These are phyloP conservation scores for Brachyhypopomus occidentalis DNA, from an alignment of 2,113 vertebrate species.

Conservation along the genomic window DNA sequence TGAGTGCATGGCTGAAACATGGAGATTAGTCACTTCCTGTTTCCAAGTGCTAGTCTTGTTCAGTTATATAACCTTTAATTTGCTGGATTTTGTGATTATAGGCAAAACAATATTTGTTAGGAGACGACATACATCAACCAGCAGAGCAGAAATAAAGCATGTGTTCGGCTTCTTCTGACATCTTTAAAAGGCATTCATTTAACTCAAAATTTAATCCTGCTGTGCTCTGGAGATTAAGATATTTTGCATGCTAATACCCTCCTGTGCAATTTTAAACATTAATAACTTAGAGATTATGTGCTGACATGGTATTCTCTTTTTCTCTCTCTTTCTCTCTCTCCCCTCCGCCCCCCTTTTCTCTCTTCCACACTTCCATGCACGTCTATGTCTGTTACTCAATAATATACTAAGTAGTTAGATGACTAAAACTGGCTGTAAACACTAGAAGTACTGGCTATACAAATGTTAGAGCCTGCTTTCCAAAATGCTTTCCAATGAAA, in stretches of 20 bases:
- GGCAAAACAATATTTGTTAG: constrained; percentile 37
- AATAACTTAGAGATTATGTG: constrained; percentile 57
- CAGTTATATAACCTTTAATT: constrained; percentile 35
- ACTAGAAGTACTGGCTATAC: constrained; percentile 2
- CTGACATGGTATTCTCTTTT: constrained; percentile 58
- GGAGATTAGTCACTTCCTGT: background rate
- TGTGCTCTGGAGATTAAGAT: constrained; percentile 56
- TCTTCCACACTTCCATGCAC: background rate
- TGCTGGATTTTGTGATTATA: constrained; percentile 29
- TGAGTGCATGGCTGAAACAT: background rate
- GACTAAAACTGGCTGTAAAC: background rate
- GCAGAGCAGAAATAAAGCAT: constrained; percentile 50
- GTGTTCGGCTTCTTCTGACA: constrained; percentile 50
- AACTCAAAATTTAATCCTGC: constrained; percentile 58
- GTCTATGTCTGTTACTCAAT: constrained; percentile 12
- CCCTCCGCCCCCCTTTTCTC: constrained; percentile 2
- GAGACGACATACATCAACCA: constrained; percentile 34
- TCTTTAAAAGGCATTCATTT: constrained; percentile 51
- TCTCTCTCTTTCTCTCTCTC: constrained; percentile 36
- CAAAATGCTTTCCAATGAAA: background rate
- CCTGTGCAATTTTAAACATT: constrained; percentile 58
- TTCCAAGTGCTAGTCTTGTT: constrained; percentile 12
- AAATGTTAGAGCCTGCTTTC: background rate
- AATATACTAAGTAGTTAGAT: constrained; percentile 10
- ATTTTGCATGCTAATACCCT: constrained; percentile 59